A percentile compares a stretch with the other conserved stretches of the same genome.
phyloP scores from a whole-genome alignment of 2,888 invertebrate species.

The Drosophila meridiana region DNA sequence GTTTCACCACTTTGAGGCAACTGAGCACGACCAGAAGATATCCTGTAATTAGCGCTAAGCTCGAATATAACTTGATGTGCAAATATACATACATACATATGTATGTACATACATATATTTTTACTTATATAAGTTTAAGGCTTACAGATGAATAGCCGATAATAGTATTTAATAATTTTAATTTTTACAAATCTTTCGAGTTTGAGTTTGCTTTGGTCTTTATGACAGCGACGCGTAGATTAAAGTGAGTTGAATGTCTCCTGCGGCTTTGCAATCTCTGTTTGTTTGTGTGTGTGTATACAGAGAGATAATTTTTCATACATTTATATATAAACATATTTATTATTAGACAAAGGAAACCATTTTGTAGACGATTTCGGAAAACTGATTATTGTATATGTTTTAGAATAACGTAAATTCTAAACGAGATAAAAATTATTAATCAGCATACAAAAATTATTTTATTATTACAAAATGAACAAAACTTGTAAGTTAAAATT shows the following conservation, averaged over 20 bases:
- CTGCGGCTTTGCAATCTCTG: constrained; percentile 10
- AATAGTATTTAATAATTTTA: too few species aligned
- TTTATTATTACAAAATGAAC: not conserved
- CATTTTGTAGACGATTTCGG: not conserved
- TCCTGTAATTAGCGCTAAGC: not conserved
- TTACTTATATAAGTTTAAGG: too few species aligned
- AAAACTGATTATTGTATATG: not conserved
- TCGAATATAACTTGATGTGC: not conserved
- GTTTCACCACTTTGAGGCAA: not conserved
- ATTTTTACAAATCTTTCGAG: not conserved
- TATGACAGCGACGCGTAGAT: not conserved
- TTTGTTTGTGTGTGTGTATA: not conserved
- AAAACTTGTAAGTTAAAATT: not conserved
- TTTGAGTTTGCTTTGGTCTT: not conserved
- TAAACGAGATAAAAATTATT: too few species aligned
- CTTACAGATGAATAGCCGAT: too few species aligned
- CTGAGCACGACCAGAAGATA: not conserved
- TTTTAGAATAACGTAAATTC: not conserved
- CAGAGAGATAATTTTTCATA: not conserved
- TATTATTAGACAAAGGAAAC: not conserved
- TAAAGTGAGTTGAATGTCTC: not conserved
- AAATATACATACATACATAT: not conserved
- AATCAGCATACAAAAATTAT: not conserved
- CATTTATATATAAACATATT: not conserved
- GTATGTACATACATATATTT: not conserved